Percentiles rank a stretch among this genome's conserved stretches.
phyloP scores from a whole-genome alignment of 2,113 vertebrate genomes.

The Axis porcinus region DNA sequence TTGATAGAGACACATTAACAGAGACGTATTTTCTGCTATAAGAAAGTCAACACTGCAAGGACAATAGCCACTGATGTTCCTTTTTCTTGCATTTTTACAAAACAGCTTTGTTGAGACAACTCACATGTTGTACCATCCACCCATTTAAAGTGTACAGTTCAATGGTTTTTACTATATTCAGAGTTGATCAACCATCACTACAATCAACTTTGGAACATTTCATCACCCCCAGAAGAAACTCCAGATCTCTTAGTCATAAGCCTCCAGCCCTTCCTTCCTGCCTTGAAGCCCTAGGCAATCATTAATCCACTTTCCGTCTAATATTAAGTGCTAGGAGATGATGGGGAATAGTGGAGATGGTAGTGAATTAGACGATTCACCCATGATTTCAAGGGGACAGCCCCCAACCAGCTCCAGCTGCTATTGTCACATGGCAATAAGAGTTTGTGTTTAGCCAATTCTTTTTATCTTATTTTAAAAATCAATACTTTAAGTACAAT shows the following conservation, averaged over 20 bases:
- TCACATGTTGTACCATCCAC: not conserved
- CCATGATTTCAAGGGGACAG: not conserved
- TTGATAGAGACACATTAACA: not conserved
- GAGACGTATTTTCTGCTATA: not conserved
- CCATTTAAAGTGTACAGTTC: not conserved
- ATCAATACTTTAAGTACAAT: slow-evolving; percentile 3
- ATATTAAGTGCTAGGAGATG: not conserved
- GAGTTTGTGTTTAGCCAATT: not conserved
- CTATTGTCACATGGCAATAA: not conserved
- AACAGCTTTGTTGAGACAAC: not conserved
- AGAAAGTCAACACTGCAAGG: not conserved
- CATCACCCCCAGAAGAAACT: not conserved
- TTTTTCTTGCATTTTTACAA: not conserved
- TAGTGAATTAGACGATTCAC: not conserved
- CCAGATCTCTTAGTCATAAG: not conserved
- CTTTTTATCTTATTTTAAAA: slow-evolving; percentile 32
- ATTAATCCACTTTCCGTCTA: not conserved
- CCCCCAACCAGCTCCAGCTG: not conserved
- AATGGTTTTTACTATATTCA: not conserved
- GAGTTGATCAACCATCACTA: not conserved
- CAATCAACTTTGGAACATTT: not conserved
- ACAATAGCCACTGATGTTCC: not conserved
- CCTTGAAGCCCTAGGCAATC: not conserved
- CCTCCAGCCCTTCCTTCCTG: not conserved
- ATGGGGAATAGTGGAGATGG: not conserved